Percentiles rank a stretch among this genome's conserved stretches.
These are phyloP conservation scores for Diadema setosum DNA, from an alignment of 35 echinoderm and acorn worm species.

Conservation along the genomic window DNA sequence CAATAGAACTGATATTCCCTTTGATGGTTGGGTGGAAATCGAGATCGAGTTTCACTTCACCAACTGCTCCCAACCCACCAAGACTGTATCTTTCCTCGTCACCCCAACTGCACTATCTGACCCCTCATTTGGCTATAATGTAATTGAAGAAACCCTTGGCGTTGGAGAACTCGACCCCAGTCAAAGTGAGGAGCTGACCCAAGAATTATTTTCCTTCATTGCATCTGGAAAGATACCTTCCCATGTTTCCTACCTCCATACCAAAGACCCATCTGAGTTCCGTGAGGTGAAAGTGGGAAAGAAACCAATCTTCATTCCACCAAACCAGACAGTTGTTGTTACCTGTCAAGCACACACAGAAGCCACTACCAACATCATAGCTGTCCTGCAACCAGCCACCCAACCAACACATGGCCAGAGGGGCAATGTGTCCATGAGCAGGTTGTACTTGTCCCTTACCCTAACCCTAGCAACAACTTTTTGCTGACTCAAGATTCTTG, in stretches of 20 bases:
- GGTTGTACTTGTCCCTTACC: not conserved
- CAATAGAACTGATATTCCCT: slow-evolving; percentile 47
- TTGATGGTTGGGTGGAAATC: slow-evolving; percentile 56
- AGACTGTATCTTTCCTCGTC: slow-evolving; percentile 34
- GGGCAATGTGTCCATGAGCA: not conserved
- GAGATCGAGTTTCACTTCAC: not conserved
- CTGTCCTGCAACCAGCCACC: slow-evolving; percentile 17
- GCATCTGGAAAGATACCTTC: not conserved
- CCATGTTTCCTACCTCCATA: not conserved
- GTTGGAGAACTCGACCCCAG: not conserved
- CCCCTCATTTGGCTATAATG: slow-evolving; percentile 69
- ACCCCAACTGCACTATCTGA: slow-evolving; percentile 32
- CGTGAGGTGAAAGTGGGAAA: slow-evolving; percentile 16
- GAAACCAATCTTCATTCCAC: not conserved
- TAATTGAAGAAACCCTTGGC: slow-evolving; percentile 23
- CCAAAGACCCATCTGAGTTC: not conserved
- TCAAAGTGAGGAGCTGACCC: not conserved
- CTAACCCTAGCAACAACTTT: no score
- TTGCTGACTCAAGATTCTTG: not conserved
- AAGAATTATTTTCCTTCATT: not conserved
- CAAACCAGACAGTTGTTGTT: not conserved
- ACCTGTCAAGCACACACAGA: slow-evolving; percentile 23
- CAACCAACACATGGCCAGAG: not conserved
- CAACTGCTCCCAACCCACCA: not conserved
- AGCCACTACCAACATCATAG: not conserved